Evolutionary conservation across 2,888 invertebrate genomes (phyloP).

Genomic region (Cyaniris semiargus): DNA sequence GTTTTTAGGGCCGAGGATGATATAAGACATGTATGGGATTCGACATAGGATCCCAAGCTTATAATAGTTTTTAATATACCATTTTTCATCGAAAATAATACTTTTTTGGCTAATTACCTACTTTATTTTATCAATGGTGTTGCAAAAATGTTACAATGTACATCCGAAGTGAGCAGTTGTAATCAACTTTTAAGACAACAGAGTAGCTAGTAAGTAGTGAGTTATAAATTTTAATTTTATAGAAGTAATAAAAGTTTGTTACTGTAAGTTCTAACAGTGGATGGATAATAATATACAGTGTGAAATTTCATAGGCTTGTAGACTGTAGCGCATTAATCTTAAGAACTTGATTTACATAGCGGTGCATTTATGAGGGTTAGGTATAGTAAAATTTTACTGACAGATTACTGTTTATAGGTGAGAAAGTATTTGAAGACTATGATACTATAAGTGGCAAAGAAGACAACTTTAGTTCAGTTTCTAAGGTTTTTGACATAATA

Average conservation of each 20-base stretch:
- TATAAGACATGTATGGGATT: no score
- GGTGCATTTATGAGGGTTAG: conserved; percentile 38
- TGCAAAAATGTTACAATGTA: not conserved
- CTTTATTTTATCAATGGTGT: not conserved
- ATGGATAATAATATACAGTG: conserved; percentile 6
- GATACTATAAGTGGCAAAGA: no score
- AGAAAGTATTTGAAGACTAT: not conserved
- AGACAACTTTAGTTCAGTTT: no score
- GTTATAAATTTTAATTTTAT: conserved; percentile 18
- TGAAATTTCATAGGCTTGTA: conserved; percentile 5
- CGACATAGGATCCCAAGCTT: no score
- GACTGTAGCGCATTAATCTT: not conserved
- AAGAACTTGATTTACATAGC: conserved; percentile 23
- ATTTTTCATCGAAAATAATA: no score
- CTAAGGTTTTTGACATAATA: no score
- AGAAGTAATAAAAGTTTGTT: conserved; percentile 19
- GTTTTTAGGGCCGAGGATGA: no score
- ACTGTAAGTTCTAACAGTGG: conserved; percentile 6
- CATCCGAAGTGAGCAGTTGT: not conserved
- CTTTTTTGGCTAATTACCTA: no score
- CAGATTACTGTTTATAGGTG: not conserved
- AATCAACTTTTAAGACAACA: not conserved
- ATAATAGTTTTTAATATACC: no score
- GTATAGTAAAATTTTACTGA: conserved; percentile 22
- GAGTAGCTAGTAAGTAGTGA: conserved; percentile 2